phyloP scores from a whole-genome alignment of 92 coral and sea anemone species.

The Porites rus region DNA sequence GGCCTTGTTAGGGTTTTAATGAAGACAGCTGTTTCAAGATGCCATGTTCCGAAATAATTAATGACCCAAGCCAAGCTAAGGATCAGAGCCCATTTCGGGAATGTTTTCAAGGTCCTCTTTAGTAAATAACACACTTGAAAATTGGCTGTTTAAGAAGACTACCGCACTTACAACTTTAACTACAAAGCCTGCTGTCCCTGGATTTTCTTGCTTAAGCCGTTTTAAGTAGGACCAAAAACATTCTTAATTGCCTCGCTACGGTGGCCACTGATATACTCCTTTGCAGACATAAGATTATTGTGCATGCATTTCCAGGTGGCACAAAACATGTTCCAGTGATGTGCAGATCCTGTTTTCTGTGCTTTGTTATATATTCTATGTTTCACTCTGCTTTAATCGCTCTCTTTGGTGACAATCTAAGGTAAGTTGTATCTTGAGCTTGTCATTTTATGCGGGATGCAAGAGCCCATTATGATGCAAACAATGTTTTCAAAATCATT shows the following conservation, averaged over 20 bases:
- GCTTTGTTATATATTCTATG: slow-evolving; percentile 65
- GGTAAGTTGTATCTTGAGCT: slow-evolving; percentile 68
- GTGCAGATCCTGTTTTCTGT: slow-evolving; percentile 52
- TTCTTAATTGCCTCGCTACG: neutral
- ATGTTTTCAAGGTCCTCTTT: neutral
- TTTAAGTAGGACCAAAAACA: neutral
- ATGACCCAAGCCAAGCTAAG: slow-evolving; percentile 15
- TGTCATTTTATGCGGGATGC: slow-evolving; percentile 56
- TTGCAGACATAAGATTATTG: slow-evolving; percentile 48
- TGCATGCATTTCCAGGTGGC: slow-evolving; percentile 49
- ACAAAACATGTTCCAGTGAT: slow-evolving; percentile 55
- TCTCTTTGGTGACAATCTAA: slow-evolving; percentile 37
- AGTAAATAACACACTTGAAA: slow-evolving; percentile 38
- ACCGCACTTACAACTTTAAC: slow-evolving; percentile 5
- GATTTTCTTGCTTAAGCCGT: neutral
- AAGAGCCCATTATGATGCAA: slow-evolving; percentile 50
- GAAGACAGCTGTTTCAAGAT: slow-evolving; percentile 29
- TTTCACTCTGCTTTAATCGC: slow-evolving; percentile 49
- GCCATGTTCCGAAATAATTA: slow-evolving; percentile 9
- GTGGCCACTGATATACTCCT: slow-evolving; percentile 26
- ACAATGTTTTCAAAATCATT: slow-evolving; percentile 59
- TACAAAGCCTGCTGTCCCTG: slow-evolving; percentile 26
- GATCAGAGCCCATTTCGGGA: slow-evolving; percentile 38
- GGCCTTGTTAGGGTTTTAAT: slow-evolving; percentile 51
- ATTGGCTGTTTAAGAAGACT: slow-evolving; percentile 27